These are phyloP conservation scores for Psittacus erithacus DNA, from an alignment of 2,113 vertebrate species.

Conservation along the genomic window DNA sequence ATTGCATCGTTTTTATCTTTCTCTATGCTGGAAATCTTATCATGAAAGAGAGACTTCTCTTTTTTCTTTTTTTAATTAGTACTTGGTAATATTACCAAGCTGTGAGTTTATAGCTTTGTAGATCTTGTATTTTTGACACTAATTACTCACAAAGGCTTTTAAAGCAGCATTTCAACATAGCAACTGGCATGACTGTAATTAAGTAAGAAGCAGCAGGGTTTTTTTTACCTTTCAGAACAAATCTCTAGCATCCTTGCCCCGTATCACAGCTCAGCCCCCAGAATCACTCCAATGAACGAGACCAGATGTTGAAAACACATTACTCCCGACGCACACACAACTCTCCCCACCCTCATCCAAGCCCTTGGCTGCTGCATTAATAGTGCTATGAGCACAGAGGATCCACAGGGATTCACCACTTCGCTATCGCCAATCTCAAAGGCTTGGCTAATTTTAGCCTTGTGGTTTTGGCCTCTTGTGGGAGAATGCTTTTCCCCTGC, in stretches of 20 bases:
- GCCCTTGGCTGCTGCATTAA: constrained; percentile 42
- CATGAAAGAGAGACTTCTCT: constrained; percentile 69
- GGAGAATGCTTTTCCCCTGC: background rate
- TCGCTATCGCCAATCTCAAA: constrained; percentile 11
- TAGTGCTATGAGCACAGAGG: constrained; percentile 15
- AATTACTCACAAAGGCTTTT: constrained; percentile 83
- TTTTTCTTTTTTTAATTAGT: constrained; percentile 81
- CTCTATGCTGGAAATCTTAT: constrained; percentile 61
- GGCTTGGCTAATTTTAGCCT: constrained; percentile 61
- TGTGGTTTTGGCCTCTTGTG: background rate
- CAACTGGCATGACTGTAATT: constrained; percentile 74
- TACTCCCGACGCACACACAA: background rate
- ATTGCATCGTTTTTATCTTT: constrained; percentile 66
- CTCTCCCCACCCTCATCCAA: constrained; percentile 11
- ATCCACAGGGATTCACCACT: constrained; percentile 57
- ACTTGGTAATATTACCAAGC: constrained; percentile 78
- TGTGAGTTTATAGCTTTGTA: constrained; percentile 80
- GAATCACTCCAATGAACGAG: background rate
- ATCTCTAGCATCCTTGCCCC: background rate
- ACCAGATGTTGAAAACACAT: background rate
- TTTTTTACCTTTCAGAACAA: constrained; percentile 2
- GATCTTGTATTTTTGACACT: constrained; percentile 83
- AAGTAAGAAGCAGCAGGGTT: constrained; percentile 49
- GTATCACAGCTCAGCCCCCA: background rate
- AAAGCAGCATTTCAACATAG: constrained; percentile 74